These are phyloP conservation scores for Chouioia cunea DNA, from an alignment of 2,888 invertebrate genomes.

Conservation along the genomic window DNA sequence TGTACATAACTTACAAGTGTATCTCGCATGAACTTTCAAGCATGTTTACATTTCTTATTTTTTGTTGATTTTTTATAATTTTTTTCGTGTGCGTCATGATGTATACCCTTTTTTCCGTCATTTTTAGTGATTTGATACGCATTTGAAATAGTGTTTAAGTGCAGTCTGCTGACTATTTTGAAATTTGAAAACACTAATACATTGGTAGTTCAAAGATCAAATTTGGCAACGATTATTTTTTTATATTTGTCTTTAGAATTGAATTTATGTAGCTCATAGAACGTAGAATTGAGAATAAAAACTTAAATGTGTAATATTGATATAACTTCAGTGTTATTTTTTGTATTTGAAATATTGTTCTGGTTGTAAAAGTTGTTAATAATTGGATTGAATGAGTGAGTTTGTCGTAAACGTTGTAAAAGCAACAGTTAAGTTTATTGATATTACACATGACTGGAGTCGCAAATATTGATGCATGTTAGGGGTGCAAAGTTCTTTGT, in stretches of 20 bases:
- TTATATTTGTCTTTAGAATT: too few relatives aligned
- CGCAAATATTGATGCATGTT: conserved; percentile 15
- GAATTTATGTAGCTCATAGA: too few relatives aligned
- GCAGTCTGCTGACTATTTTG: conserved; percentile 30
- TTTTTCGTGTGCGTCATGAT: conserved; percentile 36
- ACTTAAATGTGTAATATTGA: too few relatives aligned
- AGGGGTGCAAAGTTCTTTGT: conserved; percentile 15
- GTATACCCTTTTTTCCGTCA: conserved; percentile 37
- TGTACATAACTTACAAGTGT: conserved; percentile 19
- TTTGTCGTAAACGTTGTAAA: too few relatives aligned
- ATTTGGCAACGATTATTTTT: too few relatives aligned
- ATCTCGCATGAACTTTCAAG: conserved; percentile 41
- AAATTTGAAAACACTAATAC: conserved; percentile 22
- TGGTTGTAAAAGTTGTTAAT: too few relatives aligned
- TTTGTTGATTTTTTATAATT: conserved; percentile 18
- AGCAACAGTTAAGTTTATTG: too few relatives aligned
- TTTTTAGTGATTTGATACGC: conserved; percentile 40
- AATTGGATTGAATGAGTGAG: too few relatives aligned
- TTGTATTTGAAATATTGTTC: too few relatives aligned
- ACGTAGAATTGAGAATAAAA: too few relatives aligned
- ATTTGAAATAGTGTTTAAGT: conserved; percentile 32
- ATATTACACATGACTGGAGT: too few relatives aligned
- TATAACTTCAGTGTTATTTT: too few relatives aligned
- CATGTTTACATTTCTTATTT: conserved; percentile 39
- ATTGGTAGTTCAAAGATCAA: conserved; percentile 24